These are phyloP conservation scores for Acanthococcus lagerstroemiae DNA, from an alignment of 2,888 invertebrate genomes.

Conservation along the genomic window DNA sequence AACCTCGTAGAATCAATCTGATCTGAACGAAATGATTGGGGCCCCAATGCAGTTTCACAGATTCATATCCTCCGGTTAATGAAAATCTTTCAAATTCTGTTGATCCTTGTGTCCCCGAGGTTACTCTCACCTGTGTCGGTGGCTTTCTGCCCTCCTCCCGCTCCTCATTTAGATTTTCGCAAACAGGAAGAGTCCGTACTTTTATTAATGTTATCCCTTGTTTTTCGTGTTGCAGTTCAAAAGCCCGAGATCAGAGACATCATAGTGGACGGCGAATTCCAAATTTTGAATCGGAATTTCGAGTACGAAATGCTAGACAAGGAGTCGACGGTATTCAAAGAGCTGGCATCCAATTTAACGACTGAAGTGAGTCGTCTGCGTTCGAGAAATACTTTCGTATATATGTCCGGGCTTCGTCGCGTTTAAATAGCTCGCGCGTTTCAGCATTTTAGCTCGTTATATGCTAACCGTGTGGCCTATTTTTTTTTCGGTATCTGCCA, in stretches of 20 bases:
- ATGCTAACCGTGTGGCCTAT: neutral
- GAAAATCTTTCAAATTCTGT: no score
- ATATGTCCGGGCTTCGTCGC: no score
- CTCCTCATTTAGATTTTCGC: no score
- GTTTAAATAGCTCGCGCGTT: no score
- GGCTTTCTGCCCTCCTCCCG: no score
- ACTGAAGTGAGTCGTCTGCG: slow-evolving; percentile 9
- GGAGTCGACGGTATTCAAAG: slow-evolving; percentile 1
- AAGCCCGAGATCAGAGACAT: slow-evolving; percentile 12
- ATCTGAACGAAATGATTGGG: no score
- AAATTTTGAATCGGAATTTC: slow-evolving; percentile 21
- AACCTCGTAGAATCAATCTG: no score
- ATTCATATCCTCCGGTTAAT: no score
- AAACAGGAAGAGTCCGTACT: neutral
- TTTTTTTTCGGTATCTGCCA: neutral
- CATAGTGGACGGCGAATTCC: slow-evolving; percentile 30
- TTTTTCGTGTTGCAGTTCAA: slow-evolving; percentile 4
- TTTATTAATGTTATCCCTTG: neutral
- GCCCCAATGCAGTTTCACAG: no score
- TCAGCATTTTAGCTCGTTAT: neutral
- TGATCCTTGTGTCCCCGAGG: no score
- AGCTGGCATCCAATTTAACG: slow-evolving; percentile 14
- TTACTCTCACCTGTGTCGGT: no score
- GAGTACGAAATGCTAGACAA: slow-evolving; percentile 22
- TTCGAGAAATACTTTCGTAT: neutral